phyloP scores from a whole-genome alignment of 2,113 vertebrate genomes.

The Gasterosteus aculeatus region DNA sequence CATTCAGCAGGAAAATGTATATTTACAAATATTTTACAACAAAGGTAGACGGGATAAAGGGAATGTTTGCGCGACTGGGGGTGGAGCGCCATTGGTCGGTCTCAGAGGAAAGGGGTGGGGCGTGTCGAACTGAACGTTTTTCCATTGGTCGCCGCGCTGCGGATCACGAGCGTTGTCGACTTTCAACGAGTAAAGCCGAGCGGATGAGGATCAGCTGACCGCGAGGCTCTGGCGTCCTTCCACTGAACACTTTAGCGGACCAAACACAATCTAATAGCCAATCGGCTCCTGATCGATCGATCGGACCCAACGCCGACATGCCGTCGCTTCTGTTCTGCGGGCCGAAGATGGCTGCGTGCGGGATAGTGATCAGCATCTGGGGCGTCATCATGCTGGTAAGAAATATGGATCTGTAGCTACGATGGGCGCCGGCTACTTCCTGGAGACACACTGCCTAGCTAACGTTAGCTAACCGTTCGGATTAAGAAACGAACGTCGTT shows the following conservation, averaged over 20 bases:
- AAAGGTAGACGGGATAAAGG: constrained; percentile 42
- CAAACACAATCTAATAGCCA: not conserved
- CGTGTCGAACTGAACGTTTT: accelerated
- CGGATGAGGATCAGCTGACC: constrained; percentile 61
- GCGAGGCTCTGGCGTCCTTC: constrained; percentile 1
- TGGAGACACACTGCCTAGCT: not conserved
- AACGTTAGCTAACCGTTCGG: no score
- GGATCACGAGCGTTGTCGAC: not conserved
- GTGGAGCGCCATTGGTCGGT: constrained; percentile 55
- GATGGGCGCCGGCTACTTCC: constrained; percentile 30
- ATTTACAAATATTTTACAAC: constrained; percentile 24
- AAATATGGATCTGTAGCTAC: accelerated
- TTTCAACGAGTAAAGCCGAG: constrained; percentile 42
- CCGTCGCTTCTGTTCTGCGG: constrained; percentile 91
- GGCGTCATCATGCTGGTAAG: constrained; percentile 94
- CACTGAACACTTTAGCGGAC: constrained; percentile 2
- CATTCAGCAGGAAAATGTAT: constrained; percentile 2
- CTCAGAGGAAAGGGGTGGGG: constrained; percentile 50
- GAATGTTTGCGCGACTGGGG: constrained; percentile 40
- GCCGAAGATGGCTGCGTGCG: constrained; percentile 93
- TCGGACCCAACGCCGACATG: constrained; percentile 66
- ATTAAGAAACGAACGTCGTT: accelerated
- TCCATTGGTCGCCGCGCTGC: not conserved
- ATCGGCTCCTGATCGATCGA: not conserved
- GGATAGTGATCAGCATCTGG: constrained; percentile 93